Percentiles rank a stretch among this genome's conserved stretches.
Evolutionary conservation across 1,140 invertebrate species (phyloP).

Genomic region (Drosophila sulfurigaster): DNA sequence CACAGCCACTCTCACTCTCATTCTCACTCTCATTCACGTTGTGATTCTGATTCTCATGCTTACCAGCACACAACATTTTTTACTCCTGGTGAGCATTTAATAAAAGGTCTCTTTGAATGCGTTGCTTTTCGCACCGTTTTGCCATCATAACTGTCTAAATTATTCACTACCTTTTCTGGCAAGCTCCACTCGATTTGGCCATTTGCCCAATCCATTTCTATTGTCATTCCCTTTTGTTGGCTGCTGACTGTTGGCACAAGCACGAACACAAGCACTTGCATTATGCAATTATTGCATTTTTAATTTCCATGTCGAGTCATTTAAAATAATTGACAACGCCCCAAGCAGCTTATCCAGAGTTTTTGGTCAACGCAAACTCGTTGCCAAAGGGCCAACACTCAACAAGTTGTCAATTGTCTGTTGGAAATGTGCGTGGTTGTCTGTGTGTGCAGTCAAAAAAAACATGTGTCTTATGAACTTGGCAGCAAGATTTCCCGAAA

Average conservation of each 20-base stretch:
- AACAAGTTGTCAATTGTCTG: conserved; percentile 61
- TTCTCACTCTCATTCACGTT: background rate
- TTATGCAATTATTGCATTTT: conserved; percentile 77
- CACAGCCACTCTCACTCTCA: conserved; percentile 18
- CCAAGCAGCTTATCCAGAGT: conserved; percentile 2
- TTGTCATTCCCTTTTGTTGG: conserved; percentile 1
- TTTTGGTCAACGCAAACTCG: conserved; percentile 14
- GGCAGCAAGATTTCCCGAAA: conserved; percentile 12
- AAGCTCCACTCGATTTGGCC: conserved; percentile 56
- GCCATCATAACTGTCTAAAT: conserved; percentile 39
- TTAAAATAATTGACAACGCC: conserved; percentile 74
- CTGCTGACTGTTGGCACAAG: conserved; percentile 64
- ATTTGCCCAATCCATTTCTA: conserved; percentile 46
- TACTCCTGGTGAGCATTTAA: conserved; percentile 13
- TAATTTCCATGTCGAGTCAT: conserved; percentile 77
- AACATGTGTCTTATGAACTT: conserved; percentile 20
- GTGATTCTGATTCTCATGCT: background rate
- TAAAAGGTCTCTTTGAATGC: conserved; percentile 9
- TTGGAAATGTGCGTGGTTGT: conserved; percentile 15
- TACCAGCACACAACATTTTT: conserved; percentile 1
- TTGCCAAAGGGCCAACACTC: conserved; percentile 38
- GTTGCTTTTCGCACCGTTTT: conserved; percentile 28
- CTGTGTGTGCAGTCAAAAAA: conserved; percentile 1
- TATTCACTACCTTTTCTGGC: conserved; percentile 50
- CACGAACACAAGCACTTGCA: conserved; percentile 30